Evolutionary conservation across 2,797 vertebrate species (phyloP), one percentile per base, ranked within the genome.

Genomic region (Poecilia gillii): DNA sequence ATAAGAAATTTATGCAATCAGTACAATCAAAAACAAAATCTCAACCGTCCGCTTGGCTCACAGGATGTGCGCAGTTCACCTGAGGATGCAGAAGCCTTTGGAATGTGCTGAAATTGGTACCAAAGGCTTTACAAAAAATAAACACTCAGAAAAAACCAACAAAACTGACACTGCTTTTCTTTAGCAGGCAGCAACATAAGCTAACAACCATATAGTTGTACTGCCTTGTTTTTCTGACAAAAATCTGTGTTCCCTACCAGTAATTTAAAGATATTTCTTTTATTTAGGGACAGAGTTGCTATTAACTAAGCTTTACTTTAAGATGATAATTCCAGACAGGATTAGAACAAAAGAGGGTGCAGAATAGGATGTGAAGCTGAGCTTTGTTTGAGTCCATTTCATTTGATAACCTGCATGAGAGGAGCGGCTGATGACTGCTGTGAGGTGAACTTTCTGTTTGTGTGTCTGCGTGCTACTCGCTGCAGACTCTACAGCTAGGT

Each of bases 401-500:
- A 83, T 84, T 75, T 86, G 85, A 81, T 83, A 45, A 31, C 75
- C 68, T 73, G 33, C 77, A 68, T 74, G 76, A 84, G 74, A 78
- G 41, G 46, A 80, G 74, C n/a, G 81, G 51, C 75, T 72, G 87
- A 83, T 80, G 88, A 75, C 74, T 89, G 89, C 88, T 89, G 87
- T 86, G 88, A 85, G 87, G 72, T 78, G 84, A 78, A 78, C 88
- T 85, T 75, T 81, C 71, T 41, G 45, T 79, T 73, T 83, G 62
- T 83, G 53, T 81, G 74, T 82, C 76, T 83, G 78, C 73, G n/a
- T 83, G 75, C 71, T 85, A 43, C 78, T 82, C 73, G n/a, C 74
- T 82, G 82, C 84, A 86, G 89, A 91, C 81, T 86, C 78, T 92
- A 87, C 82, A 88, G 92, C 88, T 92, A 89, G 92, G 87, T 87